Percentiles rank a stretch among this genome's conserved stretches.
phyloP scores from a whole-genome alignment of 2,113 vertebrate species.

The Sitta europaea region DNA sequence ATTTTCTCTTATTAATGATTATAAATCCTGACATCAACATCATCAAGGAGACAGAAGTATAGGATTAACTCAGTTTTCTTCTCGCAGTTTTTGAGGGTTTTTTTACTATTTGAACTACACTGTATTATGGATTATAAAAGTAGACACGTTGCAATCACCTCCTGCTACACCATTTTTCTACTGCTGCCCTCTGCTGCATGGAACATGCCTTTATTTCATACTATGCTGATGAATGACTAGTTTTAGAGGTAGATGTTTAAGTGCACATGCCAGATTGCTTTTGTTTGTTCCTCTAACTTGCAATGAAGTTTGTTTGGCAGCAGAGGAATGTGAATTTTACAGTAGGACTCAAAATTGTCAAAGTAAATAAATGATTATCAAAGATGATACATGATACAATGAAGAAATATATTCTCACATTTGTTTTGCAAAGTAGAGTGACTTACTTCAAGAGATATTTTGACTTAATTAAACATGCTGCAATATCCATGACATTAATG shows the following conservation, averaged over 20 bases:
- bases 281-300: background rate
- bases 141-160: background rate
- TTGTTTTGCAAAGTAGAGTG: background rate
- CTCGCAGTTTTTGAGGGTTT: background rate
- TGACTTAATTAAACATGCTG: background rate
- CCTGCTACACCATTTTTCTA: background rate
- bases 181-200: slow-evolving; percentile 47
- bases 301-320: background rate
- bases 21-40: background rate
- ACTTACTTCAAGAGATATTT: background rate
- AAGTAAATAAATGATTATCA: background rate
- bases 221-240: background rate
- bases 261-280: background rate
- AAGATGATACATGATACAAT: background rate
- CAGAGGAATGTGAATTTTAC: background rate
- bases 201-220: background rate
- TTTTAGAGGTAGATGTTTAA: background rate
- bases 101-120: background rate
- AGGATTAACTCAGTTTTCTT: background rate
- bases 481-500: background rate
- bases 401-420: background rate
- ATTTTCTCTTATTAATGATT: background rate
- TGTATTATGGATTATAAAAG: background rate
- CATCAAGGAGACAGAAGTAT: background rate
- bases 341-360: background rate